These are phyloP conservation scores for Parnassius smintheus DNA, from an alignment of 2,888 invertebrate genomes.

Conservation along the genomic window DNA sequence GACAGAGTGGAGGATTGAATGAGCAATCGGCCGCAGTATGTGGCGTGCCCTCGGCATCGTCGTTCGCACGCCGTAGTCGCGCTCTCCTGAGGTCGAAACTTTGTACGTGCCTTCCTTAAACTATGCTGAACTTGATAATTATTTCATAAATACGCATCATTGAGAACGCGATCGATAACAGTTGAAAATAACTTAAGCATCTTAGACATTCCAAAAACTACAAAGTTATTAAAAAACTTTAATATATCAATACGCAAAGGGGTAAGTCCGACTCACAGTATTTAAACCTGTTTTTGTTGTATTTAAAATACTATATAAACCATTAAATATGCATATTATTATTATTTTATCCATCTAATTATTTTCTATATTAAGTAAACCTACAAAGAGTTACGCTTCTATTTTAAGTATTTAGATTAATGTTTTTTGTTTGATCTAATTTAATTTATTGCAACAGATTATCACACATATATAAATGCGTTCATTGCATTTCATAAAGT, in stretches of 20 bases:
- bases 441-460: too few species aligned
- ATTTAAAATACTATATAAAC: too few species aligned
- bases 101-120: constrained; percentile 41
- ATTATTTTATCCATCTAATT: too few species aligned
- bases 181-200: background rate
- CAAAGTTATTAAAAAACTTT: background rate
- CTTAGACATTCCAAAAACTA: background rate
- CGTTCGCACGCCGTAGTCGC: constrained; percentile 52
- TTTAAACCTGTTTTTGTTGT: too few species aligned
- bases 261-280: too few species aligned
- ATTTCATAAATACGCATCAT: background rate
- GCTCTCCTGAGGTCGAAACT: constrained; percentile 55
- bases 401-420: too few species aligned
- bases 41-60: constrained; percentile 56
- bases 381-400: too few species aligned
- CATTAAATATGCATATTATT: too few species aligned
- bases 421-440: too few species aligned
- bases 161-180: background rate
- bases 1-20: constrained; percentile 66
- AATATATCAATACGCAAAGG: background rate
- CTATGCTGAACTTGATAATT: constrained; percentile 4
- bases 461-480: too few species aligned
- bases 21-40: constrained; percentile 74
- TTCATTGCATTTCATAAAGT: too few species aligned
- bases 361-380: too few species aligned